Base-by-base conservation (phyloP, 2,888 invertebrate genomes). In the Caradrina clavipalpis region DNA sequence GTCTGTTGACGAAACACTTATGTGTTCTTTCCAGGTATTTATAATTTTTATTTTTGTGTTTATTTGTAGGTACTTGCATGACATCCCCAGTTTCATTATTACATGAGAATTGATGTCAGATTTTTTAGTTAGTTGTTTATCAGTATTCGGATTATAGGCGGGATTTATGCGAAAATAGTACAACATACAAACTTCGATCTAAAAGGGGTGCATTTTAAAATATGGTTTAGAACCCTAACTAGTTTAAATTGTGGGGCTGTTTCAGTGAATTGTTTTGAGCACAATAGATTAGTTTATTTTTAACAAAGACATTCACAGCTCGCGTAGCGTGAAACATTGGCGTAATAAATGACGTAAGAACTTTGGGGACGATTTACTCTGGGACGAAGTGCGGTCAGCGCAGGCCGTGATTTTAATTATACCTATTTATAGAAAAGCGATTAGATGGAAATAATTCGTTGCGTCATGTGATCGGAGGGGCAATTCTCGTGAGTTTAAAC, bases 11-110 rank as follows among this genome's bases (percentile, higher is more conserved):
- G 99, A 99, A 93, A 98, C 99, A 75, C 97, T 99, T 63, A 99
- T 99, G 99, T 99, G 99, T 97, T 99, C 99, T 85, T 99, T 99
- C 96, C 99, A 99, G 98, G 99, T 99, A 91, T 31, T 47, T 76
- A 19, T 57, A 11, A 15, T 53, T 67, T 8, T 35, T 35, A 35
- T 31, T 65, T 56, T 50, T 10, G 4, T 0, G 19, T 45, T 49
- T 39, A 10, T 55, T 45, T 45, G 15, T 45, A 39, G n/a, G 13
- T 59, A 59, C 26, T 5, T 50, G 7, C 11, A 22, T 31, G 15
- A 19, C n/a, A 26, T 6, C 35, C 15, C 3, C 8, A 13, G 21
- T 11, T 42, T 65, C 22, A 13, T n/a, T 49, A 19, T 19, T 19
- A 49, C n/a, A n/a, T 49, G n/a, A 49, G 49, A 54, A 31, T 26